Conservation (phyloP, 2,113 vertebrate species). For the Eulemur macaco region DNA sequence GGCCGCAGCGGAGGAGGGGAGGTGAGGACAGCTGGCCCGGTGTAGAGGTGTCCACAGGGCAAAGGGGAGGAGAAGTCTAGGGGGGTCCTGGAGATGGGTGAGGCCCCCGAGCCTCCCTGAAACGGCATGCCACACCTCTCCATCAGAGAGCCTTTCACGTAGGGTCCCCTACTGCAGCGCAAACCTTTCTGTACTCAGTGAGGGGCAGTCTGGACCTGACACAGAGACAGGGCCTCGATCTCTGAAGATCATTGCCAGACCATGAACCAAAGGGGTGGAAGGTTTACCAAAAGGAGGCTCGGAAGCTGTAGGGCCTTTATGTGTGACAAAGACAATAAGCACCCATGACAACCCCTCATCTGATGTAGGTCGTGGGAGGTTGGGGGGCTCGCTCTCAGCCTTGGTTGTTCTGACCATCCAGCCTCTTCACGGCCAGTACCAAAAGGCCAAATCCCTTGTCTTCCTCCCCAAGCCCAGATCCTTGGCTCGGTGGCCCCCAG, state of each 20-base stretch:
- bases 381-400: not conserved
- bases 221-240: not conserved
- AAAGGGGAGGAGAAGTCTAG: not conserved
- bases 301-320: not conserved
- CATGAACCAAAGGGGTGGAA: not conserved
- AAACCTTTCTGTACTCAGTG: not conserved
- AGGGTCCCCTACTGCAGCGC: not conserved
- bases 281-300: not conserved
- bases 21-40: not conserved
- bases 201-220: not conserved
- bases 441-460: not conserved
- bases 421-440: not conserved
- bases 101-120: not conserved
- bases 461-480: not conserved
- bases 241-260: not conserved
- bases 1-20: not conserved
- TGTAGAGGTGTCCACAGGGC: not conserved
- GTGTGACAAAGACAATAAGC: not conserved
- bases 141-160: not conserved
- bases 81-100: not conserved
- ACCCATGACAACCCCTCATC: fast-evolving
- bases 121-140: not conserved
- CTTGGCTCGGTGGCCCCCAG: not conserved
- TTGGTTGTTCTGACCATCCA: not conserved
- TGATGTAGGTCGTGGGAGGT: not conserved